A percentile compares a stretch with the other conserved stretches of the same genome.
Conservation (phyloP, 2,113 vertebrate genomes). For the Redunca redunca region DNA sequence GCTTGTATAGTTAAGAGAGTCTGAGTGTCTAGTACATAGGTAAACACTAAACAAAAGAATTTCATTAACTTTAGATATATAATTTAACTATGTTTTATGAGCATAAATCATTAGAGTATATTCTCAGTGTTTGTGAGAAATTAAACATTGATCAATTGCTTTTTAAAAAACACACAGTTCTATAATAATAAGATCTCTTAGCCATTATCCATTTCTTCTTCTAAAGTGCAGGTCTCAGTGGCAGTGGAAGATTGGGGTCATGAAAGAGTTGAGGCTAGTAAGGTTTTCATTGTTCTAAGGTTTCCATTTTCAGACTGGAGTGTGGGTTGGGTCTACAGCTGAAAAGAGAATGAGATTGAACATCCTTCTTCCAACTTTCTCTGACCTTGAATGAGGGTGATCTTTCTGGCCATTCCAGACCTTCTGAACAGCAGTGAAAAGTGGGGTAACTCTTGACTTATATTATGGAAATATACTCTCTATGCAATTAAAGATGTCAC, state of each 20-base stretch:
- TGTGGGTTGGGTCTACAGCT: neutral
- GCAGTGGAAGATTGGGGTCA: neutral
- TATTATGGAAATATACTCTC: neutral
- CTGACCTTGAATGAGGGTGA: neutral
- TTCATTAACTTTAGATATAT: neutral
- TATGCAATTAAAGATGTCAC: neutral
- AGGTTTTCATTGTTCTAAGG: neutral
- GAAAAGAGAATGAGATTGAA: neutral
- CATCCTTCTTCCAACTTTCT: neutral
- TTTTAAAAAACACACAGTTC: neutral
- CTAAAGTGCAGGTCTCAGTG: slow-evolving; percentile 13
- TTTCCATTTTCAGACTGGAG: neutral
- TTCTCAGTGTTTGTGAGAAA: neutral
- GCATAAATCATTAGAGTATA: neutral
- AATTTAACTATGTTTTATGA: neutral
- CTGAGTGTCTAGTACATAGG: neutral
- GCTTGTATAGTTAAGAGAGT: neutral
- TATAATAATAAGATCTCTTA: neutral
- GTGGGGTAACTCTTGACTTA: neutral
- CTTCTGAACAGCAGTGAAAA: neutral
- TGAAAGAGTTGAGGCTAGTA: neutral
- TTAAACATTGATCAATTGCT: neutral
- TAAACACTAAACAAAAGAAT: neutral
- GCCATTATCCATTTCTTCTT: neutral
- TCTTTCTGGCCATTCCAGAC: neutral